A percentile compares a stretch with the other conserved stretches of the same genome.
phyloP scores from a whole-genome alignment of 2,888 invertebrate genomes.

The Urechis unicinctus region DNA sequence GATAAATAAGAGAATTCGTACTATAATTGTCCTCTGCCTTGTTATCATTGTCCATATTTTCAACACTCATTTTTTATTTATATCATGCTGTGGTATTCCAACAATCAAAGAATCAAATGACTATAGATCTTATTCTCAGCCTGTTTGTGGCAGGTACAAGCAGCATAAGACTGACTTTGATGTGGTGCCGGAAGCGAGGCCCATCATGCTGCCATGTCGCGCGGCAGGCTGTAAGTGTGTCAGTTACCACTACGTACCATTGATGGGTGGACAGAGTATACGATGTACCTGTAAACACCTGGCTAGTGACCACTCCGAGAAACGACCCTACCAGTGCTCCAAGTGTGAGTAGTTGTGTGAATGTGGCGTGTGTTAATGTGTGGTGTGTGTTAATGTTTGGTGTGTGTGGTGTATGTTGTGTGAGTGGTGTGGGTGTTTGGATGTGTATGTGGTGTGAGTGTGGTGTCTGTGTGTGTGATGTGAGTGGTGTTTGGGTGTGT shows the following conservation, averaged over 20 bases:
- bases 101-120: no score
- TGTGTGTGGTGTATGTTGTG: neutral
- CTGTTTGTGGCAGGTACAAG: slow-evolving; percentile 19
- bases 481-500: neutral
- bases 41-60: no score
- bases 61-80: no score
- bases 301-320: slow-evolving; percentile 40
- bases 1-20: neutral
- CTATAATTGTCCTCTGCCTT: neutral
- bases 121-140: no score
- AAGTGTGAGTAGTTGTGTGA: slow-evolving; percentile 28
- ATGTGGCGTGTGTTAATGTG: no score
- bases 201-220: slow-evolving; percentile 23
- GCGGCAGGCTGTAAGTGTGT: slow-evolving; percentile 42
- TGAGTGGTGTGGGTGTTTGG: neutral
- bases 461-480: neutral
- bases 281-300: slow-evolving; percentile 49
- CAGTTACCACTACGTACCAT: slow-evolving; percentile 45
- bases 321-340: slow-evolving; percentile 39
- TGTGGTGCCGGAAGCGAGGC: slow-evolving; percentile 24
- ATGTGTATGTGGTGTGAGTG: no score
- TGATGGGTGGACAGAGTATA: slow-evolving; percentile 44
- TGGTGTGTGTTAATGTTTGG: no score
- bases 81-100: no score
- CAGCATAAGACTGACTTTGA: slow-evolving; percentile 36